Percentiles rank a stretch among this genome's conserved stretches.
These are phyloP conservation scores for Pitangus sulphuratus DNA, from an alignment of 2,797 vertebrate genomes.

Conservation along the genomic window DNA sequence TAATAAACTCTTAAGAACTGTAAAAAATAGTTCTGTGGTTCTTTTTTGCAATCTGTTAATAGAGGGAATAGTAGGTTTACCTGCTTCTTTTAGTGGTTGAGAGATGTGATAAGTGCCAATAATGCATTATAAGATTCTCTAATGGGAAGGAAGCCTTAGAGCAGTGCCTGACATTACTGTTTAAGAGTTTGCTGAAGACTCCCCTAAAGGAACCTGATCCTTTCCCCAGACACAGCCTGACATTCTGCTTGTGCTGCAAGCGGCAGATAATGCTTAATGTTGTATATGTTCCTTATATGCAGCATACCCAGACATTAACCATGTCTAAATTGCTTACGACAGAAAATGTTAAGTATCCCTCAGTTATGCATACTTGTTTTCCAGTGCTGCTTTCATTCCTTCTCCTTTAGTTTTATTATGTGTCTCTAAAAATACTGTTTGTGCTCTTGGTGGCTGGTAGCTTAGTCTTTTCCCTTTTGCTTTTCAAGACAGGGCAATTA, in stretches of 20 bases:
- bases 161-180: background rate
- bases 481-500: slow-evolving; percentile 4
- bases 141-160: background rate
- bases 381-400: background rate
- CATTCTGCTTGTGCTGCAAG: background rate
- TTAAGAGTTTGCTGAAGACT: background rate
- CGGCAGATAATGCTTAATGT: background rate
- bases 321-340: background rate
- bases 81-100: background rate
- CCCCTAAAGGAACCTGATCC: background rate
- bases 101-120: background rate
- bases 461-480: slow-evolving; percentile 14
- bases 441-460: background rate
- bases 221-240: background rate
- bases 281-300: background rate
- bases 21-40: background rate
- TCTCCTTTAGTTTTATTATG: background rate
- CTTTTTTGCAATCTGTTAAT: background rate
- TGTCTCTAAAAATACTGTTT: background rate
- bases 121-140: background rate
- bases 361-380: background rate
- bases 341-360: background rate
- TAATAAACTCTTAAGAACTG: background rate
- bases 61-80: background rate
- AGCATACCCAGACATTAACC: background rate